Evolutionary conservation across 2,113 vertebrate species (phyloP).

Genomic region (Egretta garzetta): DNA sequence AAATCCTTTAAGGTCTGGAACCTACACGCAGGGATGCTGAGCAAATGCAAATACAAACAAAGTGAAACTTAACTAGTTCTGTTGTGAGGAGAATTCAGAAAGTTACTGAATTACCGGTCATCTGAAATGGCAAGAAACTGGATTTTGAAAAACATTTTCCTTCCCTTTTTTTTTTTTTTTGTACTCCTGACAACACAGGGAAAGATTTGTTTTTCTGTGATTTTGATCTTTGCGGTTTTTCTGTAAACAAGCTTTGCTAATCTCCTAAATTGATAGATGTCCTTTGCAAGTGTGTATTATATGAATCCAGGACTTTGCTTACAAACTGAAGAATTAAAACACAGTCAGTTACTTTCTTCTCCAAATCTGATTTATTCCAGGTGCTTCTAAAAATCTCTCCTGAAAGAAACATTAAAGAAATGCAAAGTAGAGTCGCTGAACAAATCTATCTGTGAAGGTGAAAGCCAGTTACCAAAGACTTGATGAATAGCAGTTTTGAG

Average conservation of each 20-base stretch:
- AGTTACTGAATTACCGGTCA: background rate
- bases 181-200: background rate
- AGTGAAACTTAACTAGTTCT: background rate
- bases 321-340: slow-evolving; percentile 38
- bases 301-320: slow-evolving; percentile 25
- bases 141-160: background rate
- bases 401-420: slow-evolving; percentile 40
- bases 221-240: slow-evolving; percentile 45
- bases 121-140: background rate
- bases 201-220: background rate
- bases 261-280: slow-evolving; percentile 35
- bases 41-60: background rate
- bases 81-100: background rate
- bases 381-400: slow-evolving; percentile 25
- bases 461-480: background rate
- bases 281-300: background rate
- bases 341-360: slow-evolving; percentile 15
- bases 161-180: no score
- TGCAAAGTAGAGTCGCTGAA: slow-evolving; percentile 2
- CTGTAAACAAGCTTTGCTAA: slow-evolving; percentile 49
- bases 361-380: slow-evolving; percentile 11
- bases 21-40: background rate
- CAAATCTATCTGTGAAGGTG: slow-evolving; percentile 5
- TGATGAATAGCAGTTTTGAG: background rate
- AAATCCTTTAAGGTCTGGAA: background rate